Percentiles rank a stretch among this genome's conserved stretches.
phyloP scores from a whole-genome alignment of 2,797 vertebrate species.

The Dendrocincla fuliginosa region DNA sequence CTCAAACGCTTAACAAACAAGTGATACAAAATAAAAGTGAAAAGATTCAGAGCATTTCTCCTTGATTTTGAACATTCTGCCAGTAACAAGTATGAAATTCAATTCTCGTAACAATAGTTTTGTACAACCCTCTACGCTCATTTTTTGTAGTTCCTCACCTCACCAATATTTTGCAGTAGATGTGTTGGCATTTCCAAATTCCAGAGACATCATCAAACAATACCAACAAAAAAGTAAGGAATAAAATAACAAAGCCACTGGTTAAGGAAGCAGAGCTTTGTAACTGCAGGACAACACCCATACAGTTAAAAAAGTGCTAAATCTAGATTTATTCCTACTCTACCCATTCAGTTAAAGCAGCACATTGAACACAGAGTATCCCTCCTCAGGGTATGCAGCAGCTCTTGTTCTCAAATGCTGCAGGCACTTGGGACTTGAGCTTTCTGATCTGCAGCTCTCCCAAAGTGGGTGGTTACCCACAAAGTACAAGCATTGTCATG shows the following conservation, averaged over 20 bases:
- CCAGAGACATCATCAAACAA: background rate
- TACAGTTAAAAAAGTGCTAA: background rate
- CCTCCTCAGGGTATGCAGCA: background rate
- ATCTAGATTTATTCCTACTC: background rate
- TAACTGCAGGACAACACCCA: background rate
- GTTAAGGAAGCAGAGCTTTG: background rate
- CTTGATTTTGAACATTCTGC: background rate
- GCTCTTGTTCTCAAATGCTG: background rate
- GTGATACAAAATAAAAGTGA: background rate
- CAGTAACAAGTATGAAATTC: background rate
- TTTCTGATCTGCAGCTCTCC: background rate
- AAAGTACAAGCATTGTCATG: background rate
- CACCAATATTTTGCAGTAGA: background rate
- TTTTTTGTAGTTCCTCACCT: background rate
- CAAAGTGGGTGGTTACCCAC: background rate
- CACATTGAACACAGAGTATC: background rate
- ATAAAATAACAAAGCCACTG: background rate
- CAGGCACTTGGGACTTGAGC: background rate
- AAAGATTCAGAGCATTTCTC: background rate
- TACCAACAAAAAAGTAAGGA: background rate
- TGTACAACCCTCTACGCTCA: background rate
- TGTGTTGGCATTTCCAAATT: background rate
- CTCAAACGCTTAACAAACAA: background rate
- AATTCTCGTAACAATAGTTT: background rate
- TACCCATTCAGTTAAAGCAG: background rate